Base-by-base conservation (phyloP, 2,113 vertebrate genomes). In the Polypterus bichir region DNA sequence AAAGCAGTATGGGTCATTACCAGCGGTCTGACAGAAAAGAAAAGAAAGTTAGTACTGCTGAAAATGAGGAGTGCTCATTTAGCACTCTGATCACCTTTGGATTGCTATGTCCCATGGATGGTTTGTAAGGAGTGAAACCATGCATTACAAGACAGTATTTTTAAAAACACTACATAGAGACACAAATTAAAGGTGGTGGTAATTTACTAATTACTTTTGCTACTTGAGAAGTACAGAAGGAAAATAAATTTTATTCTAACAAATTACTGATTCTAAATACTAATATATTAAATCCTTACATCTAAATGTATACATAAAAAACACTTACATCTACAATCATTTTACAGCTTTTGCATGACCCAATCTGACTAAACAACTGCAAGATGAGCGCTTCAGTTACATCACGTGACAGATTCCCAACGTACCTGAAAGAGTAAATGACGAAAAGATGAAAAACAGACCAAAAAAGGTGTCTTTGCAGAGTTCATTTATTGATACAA, bases 301-400 rank as follows among this genome's bases (percentile, higher is more conserved):
- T 27, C 27, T 27, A 27, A 27, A 27, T 27, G 1, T 27, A 27
- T 27, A 27, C 1, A 53, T 53, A n/a, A 7, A 46, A n/a, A 8
- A 70, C 61, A 88, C 93, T 95, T 86, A 99, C 95, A 81, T 97
- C 95, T 71, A 94, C 88, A 62, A 98, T 98, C 95, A 99, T 99
- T 81, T 98, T 99, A 87, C 95, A 98, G 83, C 94, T 98, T 82
- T 97, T 99, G 86, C 95, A 99, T 2, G 93, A 94, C 65, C 94
- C 96, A 47, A 98, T 97, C 81, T 99, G 96, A 78, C 91, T 91
- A 83, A 99, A 99, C 6, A 99, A 89, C 78, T 99, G 95, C 54
- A 98, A 86, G 75, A 98, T 97, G 4, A 97, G 89, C 59, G 95
- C 92, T 81, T 98, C 96, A 0, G 94, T 99, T 65, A 98, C 95